Percentiles rank a stretch among this genome's conserved stretches.
These are phyloP conservation scores for Ephialtes manifestator DNA, from an alignment of 2,888 invertebrate species.

Conservation along the genomic window DNA sequence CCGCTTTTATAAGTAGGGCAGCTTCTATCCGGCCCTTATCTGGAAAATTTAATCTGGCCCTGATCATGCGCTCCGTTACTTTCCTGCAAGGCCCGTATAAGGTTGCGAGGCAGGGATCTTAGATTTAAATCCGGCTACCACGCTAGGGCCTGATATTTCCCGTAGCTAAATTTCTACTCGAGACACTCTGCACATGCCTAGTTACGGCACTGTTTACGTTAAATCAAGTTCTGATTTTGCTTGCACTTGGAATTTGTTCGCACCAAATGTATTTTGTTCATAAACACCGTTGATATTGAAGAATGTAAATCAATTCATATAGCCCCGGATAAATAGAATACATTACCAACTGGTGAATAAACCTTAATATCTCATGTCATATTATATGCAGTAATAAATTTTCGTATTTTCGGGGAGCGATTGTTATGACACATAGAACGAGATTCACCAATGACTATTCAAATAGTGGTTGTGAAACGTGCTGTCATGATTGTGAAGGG, in stretches of 20 bases:
- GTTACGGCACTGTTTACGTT: too few relatives aligned
- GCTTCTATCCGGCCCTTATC: too few relatives aligned
- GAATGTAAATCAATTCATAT: neutral
- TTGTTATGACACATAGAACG: conserved; percentile 1
- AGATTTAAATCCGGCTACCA: too few relatives aligned
- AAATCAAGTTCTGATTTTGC: neutral
- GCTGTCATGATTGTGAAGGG: conserved; percentile 26
- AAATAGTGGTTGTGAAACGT: conserved; percentile 33
- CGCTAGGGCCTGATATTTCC: too few relatives aligned
- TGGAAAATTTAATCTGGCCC: too few relatives aligned
- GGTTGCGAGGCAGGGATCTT: too few relatives aligned
- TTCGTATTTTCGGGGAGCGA: neutral
- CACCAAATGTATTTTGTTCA: neutral
- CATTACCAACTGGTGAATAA: neutral
- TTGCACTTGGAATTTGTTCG: neutral
- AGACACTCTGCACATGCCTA: too few relatives aligned
- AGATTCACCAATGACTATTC: conserved; percentile 33
- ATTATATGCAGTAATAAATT: neutral
- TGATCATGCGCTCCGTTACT: too few relatives aligned
- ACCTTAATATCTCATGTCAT: neutral
- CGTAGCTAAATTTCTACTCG: too few relatives aligned
- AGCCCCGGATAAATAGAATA: neutral
- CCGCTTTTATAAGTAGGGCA: too few relatives aligned
- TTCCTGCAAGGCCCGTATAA: too few relatives aligned
- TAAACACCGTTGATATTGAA: too few relatives aligned